Evolutionary conservation across 2,888 invertebrate genomes (phyloP), one percentile per base, ranked within the genome.

Genomic region (Vannuccia rotundouncinata): DNA sequence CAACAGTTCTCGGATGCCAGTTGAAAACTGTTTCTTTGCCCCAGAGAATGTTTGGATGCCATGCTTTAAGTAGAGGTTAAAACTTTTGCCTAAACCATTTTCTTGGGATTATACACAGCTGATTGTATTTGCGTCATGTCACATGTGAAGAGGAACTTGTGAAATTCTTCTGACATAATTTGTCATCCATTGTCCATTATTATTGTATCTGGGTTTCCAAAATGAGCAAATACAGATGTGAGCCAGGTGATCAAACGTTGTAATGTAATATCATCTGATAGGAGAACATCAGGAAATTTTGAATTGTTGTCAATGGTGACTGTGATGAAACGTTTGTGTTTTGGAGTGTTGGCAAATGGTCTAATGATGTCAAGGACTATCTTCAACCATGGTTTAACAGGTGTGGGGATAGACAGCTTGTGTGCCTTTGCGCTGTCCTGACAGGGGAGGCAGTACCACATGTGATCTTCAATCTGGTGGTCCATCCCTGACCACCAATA

Each of bases 171-270:
- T 1, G 83, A 82, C 22, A 59, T 81, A 80, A 85, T 85, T 22
- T 81, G 81, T 27, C 83, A 81, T 13, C 83, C 83, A 81, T 85
- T 85, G 79, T 86, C 85, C 5, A 83, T 82, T 0, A 84, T 84
- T 1, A 84, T 27, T 2, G 29, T 45, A 45, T 45, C 45, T 10
- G 45, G 45, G 17, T 45, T 45, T 45, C 45, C 45, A 10, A 45
- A 10, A 17, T 17, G 45, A 17, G 45, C 45, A 17, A 45, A 45
- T 45, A 45, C 45, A 10, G 5, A 5, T 10, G 45, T 45, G 5
- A 45, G 17, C 45, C 45, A 45, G 17, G 45, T 45, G 45, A 45
- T 45, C 17, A 45, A 10, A 10, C 45, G 45, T 5, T 17, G 5
- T 45, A 17, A 45, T 45, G 45, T 45, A 45, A 45, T 45, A 17